phyloP scores from a whole-genome alignment of 2,113 vertebrate species.

The Chionomys nivalis region DNA sequence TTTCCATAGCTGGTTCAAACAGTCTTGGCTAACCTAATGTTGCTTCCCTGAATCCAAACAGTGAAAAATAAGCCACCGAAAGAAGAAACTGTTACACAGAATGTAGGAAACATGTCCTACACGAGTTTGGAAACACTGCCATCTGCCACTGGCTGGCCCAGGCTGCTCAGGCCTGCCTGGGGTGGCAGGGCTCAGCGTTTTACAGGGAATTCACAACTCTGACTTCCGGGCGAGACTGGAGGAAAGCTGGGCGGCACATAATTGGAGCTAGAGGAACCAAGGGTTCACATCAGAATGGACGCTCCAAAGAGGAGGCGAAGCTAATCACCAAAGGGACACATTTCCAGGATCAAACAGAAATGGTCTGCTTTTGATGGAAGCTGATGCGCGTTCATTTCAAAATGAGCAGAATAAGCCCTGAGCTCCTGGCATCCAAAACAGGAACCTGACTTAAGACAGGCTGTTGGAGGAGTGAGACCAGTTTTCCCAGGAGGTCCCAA shows the following conservation, averaged over 20 bases:
- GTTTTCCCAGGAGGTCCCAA: neutral
- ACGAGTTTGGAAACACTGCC: conserved; percentile 55
- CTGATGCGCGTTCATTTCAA: neutral
- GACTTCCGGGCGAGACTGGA: neutral
- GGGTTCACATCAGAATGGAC: neutral
- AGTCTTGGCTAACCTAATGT: conserved; percentile 47
- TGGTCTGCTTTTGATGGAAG: conserved; percentile 7
- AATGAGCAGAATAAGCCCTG: neutral
- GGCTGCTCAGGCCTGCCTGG: neutral
- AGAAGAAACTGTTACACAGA: conserved; percentile 58
- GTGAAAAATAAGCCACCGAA: conserved; percentile 58
- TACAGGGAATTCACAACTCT: neutral
- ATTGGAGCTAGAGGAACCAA: neutral
- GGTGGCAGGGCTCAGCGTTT: neutral
- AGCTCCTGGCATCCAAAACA: conserved; percentile 18
- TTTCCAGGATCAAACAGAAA: neutral
- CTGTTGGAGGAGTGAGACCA: neutral
- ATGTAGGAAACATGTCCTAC: conserved; percentile 54
- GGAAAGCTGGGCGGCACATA: neutral
- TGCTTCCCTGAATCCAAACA: conserved; percentile 63
- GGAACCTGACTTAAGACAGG: neutral
- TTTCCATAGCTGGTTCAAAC: conserved; percentile 31
- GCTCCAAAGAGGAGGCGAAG: neutral
- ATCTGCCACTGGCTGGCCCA: conserved; percentile 10
- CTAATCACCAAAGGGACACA: neutral